Evolutionary conservation across 1,140 invertebrate species (phyloP), one percentile per base, ranked within the genome.

Genomic region (Littorina saxatilis): DNA sequence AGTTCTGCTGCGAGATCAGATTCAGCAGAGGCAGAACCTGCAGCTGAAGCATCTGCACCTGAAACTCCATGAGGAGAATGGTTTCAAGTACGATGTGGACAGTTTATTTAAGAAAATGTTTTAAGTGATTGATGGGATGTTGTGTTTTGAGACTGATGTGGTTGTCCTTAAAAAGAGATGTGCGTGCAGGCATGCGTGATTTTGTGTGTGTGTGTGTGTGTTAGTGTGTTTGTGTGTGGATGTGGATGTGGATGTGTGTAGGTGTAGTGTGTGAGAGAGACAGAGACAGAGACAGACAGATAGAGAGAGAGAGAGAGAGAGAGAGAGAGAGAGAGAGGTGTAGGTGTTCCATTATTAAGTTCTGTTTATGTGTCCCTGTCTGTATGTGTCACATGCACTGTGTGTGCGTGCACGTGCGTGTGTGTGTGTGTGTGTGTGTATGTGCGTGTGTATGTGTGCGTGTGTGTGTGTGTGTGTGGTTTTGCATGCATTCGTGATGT

Each of bases 381-480:
- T 40, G 68, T 72, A 39, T 72, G 68, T 72, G 76, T 2, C 13
- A 11, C 2, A n/a, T 2, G 32, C 11, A 11, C 43, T 50, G 72
- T 17, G 35, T 17, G 74, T 35, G 52, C 2, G 35, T 23, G 35
- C n/a, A 17, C n/a, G 52, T 39, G 35, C 37, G 47, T 58, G 52
- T 55, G 74, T 58, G 47, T 75, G 74, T 76, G 47, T 75, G 72
- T 40, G 29, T 40, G 80, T 75, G 80, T 63, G 55, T 81, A 37
- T 75, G 37, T 43, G 58, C 66, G 39, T 74, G 70, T 75, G 70
- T 66, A 37, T 40, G 29, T 29, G 55, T 63, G 40, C 3, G 32
- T 76, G 37, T 52, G 37, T 66, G 50, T 39, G 70, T 47, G 58
- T 40, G 50, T n/a, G 29, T 55, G 72, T 29, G 72, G 50, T 27